A percentile compares a stretch with the other conserved stretches of the same genome.
Evolutionary conservation across 2,113 vertebrate genomes (phyloP).

Genomic region (Xiphophorus hellerii): DNA sequence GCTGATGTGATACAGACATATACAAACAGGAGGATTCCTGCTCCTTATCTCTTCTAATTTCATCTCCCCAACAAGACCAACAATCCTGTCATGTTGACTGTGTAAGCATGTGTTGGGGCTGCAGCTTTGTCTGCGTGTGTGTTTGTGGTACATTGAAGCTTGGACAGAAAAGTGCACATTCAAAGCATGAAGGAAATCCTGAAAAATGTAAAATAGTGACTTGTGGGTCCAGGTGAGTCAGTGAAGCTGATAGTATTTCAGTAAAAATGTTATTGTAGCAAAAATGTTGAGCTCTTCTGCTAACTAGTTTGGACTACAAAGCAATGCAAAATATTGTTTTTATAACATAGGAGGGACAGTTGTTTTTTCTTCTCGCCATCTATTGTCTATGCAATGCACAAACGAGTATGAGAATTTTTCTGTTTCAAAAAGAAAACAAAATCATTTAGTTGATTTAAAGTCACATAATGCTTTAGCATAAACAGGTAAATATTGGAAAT

Average conservation of each 20-base stretch:
- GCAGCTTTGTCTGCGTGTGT: slow-evolving; percentile 2
- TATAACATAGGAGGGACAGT: no score
- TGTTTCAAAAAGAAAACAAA: no score
- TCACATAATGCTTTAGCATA: not conserved
- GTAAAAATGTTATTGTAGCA: not conserved
- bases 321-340: no score
- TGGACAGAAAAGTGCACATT: slow-evolving; percentile 30
- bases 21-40: slow-evolving; percentile 65
- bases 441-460: not conserved
- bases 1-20: slow-evolving; percentile 58
- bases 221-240: not conserved
- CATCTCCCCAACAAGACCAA: slow-evolving; percentile 61
- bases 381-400: no score
- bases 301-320: no score
- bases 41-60: slow-evolving; percentile 58
- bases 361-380: no score
- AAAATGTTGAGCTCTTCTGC: not conserved
- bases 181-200: slow-evolving; percentile 29
- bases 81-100: slow-evolving; percentile 53
- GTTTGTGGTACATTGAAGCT: slow-evolving; percentile 32
- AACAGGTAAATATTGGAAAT: not conserved
- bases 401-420: no score
- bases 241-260: not conserved
- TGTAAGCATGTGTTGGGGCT: slow-evolving; percentile 27
- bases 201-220: slow-evolving; percentile 11